Evolutionary conservation across 2,888 invertebrate species (phyloP).

Genomic region (Acrobasis consociella): DNA sequence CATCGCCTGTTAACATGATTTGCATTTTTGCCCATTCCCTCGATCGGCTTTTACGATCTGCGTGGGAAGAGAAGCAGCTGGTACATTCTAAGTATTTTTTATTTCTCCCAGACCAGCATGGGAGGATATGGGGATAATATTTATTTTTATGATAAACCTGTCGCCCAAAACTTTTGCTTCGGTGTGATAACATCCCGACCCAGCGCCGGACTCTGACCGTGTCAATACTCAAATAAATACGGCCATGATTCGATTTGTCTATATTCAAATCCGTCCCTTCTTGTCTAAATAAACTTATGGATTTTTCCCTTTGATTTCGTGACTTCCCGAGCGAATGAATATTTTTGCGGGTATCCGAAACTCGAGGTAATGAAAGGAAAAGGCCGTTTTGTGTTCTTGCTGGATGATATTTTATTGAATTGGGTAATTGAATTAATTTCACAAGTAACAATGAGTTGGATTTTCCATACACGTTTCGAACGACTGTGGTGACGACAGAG

Average conservation of each 20-base stretch:
- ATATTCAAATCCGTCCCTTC: slow-evolving; percentile 40
- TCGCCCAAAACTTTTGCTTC: background rate
- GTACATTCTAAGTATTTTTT: no score
- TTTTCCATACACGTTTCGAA: no score
- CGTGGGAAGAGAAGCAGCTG: no score
- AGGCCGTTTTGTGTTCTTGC: background rate
- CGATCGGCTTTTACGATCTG: no score
- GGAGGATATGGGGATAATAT: no score
- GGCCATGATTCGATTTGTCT: slow-evolving; percentile 35
- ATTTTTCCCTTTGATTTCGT: slow-evolving; percentile 19
- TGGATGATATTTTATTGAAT: background rate
- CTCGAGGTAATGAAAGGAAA: background rate
- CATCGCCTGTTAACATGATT: no score
- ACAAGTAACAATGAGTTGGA: no score
- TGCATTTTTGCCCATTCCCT: no score
- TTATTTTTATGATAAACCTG: background rate
- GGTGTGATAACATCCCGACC: slow-evolving; percentile 21
- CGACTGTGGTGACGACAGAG: no score
- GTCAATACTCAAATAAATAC: slow-evolving; percentile 43
- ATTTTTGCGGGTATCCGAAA: background rate
- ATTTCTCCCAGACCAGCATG: no score
- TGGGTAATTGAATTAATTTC: no score
- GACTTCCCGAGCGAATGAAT: slow-evolving; percentile 18
- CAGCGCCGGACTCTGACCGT: slow-evolving; percentile 25
- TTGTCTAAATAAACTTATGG: slow-evolving; percentile 36